Percentiles rank a stretch among this genome's conserved stretches.
phyloP scores from a whole-genome alignment of 2,888 invertebrate species.

The Lycophotia porphyrea region DNA sequence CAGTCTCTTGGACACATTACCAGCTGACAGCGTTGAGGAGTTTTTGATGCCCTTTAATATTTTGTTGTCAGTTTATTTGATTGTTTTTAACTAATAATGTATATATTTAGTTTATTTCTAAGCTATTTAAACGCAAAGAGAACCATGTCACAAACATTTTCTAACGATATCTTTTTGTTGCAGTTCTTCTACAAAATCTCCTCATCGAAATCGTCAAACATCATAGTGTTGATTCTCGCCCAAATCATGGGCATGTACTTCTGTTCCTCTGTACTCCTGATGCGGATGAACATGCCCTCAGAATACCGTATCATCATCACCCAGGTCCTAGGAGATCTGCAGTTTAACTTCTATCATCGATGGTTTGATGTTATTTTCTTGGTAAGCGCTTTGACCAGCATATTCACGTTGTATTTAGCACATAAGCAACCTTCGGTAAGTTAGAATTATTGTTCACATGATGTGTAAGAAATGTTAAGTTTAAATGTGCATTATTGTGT shows the following conservation, averaged over 20 bases:
- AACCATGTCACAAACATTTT: not conserved
- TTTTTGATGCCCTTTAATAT: too few species aligned
- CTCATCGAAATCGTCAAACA: constrained; percentile 99
- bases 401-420: constrained; percentile 98
- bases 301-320: constrained; percentile 97
- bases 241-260: constrained; percentile 99
- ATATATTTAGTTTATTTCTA: too few species aligned
- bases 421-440: constrained; percentile 95
- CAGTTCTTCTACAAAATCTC: constrained; percentile 99
- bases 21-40: too few species aligned
- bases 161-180: constrained; percentile 37
- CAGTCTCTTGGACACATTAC: too few species aligned
- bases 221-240: constrained; percentile 98
- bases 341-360: constrained; percentile 99
- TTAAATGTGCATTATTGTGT: not conserved
- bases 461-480: constrained; percentile 1
- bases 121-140: not conserved
- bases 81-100: too few species aligned
- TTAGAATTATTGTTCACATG: constrained; percentile 66
- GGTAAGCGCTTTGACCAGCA: constrained; percentile 98
- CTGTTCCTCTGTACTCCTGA: constrained; percentile 98
- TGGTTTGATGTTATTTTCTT: constrained; percentile 99
- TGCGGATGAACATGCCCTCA: constrained; percentile 99
- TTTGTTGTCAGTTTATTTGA: too few species aligned
- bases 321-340: constrained; percentile 97